A percentile compares a stretch with the other conserved stretches of the same genome.
Evolutionary conservation across 2,113 vertebrate species (phyloP).

Genomic region (Antidorcas marsupialis): DNA sequence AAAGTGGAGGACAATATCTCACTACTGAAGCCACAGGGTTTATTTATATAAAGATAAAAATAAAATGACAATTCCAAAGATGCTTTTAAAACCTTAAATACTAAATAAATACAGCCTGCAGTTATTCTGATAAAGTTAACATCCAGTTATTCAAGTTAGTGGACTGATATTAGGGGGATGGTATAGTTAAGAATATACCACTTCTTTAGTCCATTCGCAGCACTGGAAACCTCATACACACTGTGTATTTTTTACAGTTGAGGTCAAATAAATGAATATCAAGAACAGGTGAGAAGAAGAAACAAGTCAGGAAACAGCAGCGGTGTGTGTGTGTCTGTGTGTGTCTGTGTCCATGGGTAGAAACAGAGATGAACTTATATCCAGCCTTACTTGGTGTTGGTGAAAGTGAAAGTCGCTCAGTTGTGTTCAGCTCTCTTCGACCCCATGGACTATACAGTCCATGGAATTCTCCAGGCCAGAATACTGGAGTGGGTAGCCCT

Average conservation of each 20-base stretch:
- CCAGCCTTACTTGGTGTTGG: neutral
- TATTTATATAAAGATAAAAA: conserved; percentile 2
- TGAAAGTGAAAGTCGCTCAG: neutral
- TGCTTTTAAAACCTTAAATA: neutral
- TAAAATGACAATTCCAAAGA: neutral
- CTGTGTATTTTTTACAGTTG: neutral
- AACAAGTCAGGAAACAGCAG: neutral
- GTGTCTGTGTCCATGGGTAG: neutral
- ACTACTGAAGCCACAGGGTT: neutral
- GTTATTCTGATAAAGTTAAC: neutral
- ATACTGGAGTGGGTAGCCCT: neutral
- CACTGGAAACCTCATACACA: neutral
- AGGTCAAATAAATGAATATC: neutral
- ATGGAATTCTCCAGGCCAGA: neutral
- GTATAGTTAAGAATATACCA: neutral
- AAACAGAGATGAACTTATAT: neutral
- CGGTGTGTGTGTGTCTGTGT: neutral
- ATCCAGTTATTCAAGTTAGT: neutral
- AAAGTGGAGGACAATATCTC: neutral
- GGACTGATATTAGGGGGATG: neutral
- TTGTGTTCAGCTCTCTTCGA: neutral
- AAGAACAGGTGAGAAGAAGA: neutral
- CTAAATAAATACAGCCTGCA: neutral
- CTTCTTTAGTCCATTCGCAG: neutral
- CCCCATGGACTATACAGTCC: neutral